A percentile compares a stretch with the other conserved stretches of the same genome.
Evolutionary conservation across 2,797 vertebrate genomes (phyloP).

Genomic region (Lepus townsendii): DNA sequence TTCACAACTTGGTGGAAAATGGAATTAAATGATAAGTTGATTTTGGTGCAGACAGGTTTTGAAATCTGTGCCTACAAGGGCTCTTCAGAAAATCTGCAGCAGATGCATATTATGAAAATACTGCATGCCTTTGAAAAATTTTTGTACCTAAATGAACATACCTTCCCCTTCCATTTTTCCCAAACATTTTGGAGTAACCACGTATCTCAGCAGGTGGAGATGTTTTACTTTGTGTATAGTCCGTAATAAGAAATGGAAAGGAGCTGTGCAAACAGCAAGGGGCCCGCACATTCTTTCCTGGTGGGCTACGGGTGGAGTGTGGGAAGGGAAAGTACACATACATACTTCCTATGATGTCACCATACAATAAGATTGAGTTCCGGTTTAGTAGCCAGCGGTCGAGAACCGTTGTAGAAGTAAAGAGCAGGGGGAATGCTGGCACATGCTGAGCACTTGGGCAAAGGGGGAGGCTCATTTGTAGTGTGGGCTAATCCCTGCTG

Average conservation of each 20-base stretch:
- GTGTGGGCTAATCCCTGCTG: background rate
- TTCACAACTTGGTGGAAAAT: too few species aligned
- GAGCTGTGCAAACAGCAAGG: slow-evolving; percentile 47
- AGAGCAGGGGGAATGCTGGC: background rate
- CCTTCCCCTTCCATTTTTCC: too few species aligned
- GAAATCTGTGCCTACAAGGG: too few species aligned
- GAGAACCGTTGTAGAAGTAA: background rate
- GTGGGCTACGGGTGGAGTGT: background rate
- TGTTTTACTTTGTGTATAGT: slow-evolving; percentile 55
- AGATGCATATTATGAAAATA: too few species aligned
- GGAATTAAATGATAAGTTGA: too few species aligned
- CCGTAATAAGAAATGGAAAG: slow-evolving; percentile 42
- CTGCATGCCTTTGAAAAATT: too few species aligned
- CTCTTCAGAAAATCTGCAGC: too few species aligned
- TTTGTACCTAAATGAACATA: too few species aligned
- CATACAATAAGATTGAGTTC: background rate
- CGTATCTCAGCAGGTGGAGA: slow-evolving; percentile 15
- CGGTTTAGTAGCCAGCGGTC: background rate
- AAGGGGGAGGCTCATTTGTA: background rate
- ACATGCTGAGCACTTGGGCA: background rate
- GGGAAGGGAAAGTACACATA: background rate
- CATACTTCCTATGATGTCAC: background rate
- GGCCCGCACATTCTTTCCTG: background rate
- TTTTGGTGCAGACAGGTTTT: too few species aligned
- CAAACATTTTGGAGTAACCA: too few species aligned